phyloP scores from a whole-genome alignment of 2,797 vertebrate species.

The Sphenopsis melanotis region DNA sequence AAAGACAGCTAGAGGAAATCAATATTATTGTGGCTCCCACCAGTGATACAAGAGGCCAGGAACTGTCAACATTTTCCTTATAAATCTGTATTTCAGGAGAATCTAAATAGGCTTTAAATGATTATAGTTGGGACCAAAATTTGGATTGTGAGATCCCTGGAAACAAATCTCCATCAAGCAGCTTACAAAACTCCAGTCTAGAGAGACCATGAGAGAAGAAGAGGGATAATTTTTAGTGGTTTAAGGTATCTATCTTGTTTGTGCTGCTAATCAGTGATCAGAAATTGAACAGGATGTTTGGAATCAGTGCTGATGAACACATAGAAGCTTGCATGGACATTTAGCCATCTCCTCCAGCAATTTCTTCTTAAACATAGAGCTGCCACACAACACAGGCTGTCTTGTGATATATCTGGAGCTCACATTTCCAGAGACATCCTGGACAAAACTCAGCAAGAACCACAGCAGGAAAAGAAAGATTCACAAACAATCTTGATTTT shows the following conservation, averaged over 20 bases:
- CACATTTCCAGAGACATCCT: conserved; percentile 7
- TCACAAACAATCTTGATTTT: conserved; percentile 16
- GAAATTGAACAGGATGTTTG: background rate
- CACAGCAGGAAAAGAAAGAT: conserved; percentile 16
- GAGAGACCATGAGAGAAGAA: background rate
- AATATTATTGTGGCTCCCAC: conserved; percentile 37
- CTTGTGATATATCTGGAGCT: conserved; percentile 26
- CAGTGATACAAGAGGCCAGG: conserved; percentile 37
- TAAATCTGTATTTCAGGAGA: conserved; percentile 52
- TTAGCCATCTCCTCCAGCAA: background rate
- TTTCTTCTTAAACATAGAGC: background rate
- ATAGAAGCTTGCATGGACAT: background rate
- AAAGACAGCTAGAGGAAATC: conserved; percentile 63
- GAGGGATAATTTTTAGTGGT: background rate
- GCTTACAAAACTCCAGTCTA: conserved; percentile 31
- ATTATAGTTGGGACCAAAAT: background rate
- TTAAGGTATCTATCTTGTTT: conserved; percentile 28
- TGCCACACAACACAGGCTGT: conserved; percentile 5
- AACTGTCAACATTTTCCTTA: conserved; percentile 63
- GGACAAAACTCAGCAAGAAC: background rate
- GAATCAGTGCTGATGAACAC: background rate
- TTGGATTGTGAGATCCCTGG: conserved; percentile 30
- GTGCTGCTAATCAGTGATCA: background rate
- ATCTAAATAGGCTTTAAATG: conserved; percentile 33
- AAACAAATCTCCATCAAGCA: conserved; percentile 37